phyloP scores from a whole-genome alignment of 2,797 vertebrate genomes.

The Hydrophis major region DNA sequence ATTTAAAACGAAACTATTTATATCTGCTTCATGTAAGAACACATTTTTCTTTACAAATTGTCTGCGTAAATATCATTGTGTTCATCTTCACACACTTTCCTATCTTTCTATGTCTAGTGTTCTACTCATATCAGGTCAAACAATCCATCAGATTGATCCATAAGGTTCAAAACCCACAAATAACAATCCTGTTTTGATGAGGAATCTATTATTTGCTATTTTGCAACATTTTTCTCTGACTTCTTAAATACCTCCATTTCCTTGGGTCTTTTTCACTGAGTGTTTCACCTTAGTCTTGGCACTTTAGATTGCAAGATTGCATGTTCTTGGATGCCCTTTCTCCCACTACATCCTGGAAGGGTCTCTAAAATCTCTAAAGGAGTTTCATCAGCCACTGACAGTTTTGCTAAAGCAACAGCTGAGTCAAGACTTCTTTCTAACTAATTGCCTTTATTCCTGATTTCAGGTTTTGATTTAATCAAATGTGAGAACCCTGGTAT shows the following conservation, averaged over 20 bases:
- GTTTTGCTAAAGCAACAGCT: not conserved
- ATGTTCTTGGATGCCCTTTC: not conserved
- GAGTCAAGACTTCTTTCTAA: accelerated
- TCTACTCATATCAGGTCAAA: not conserved
- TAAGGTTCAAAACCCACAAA: not conserved
- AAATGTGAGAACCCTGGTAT: constrained; percentile 94
- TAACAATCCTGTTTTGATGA: not conserved
- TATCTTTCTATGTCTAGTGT: not conserved
- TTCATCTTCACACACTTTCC: not conserved
- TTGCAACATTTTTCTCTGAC: not conserved
- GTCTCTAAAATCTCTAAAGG: not conserved
- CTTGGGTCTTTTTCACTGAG: not conserved
- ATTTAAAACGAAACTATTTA: not conserved
- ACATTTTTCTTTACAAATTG: not conserved
- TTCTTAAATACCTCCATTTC: not conserved
- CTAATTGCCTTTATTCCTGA: not conserved
- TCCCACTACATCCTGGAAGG: not conserved
- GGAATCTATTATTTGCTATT: not conserved
- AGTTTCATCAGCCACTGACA: not conserved
- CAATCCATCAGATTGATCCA: not conserved
- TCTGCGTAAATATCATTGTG: not conserved
- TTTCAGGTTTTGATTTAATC: constrained; percentile 92
- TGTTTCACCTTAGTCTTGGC: not conserved
- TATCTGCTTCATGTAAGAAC: not conserved
- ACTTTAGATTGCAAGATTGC: not conserved